A percentile compares a stretch with the other conserved stretches of the same genome.
Evolutionary conservation across 2,113 vertebrate species (phyloP).

Genomic region (Papio anubis): DNA sequence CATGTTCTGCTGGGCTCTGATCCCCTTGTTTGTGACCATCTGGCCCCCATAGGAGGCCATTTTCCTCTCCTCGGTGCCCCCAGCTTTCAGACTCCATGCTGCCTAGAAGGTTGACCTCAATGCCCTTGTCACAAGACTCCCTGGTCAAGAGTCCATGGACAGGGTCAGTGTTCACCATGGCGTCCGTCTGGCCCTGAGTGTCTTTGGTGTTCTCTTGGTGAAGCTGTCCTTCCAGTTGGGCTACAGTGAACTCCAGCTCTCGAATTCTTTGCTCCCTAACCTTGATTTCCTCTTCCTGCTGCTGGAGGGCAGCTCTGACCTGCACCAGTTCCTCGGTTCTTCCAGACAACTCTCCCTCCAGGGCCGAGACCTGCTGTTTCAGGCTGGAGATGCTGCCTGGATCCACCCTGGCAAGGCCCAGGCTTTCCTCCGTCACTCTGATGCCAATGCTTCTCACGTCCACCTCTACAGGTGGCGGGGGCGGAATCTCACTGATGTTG

Average conservation of each 20-base stretch:
- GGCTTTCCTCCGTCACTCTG: conserved; percentile 38
- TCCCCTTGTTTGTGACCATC: neutral
- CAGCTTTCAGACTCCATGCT: conserved; percentile 64
- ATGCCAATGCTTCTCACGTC: conserved; percentile 28
- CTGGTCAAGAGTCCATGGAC: conserved; percentile 46
- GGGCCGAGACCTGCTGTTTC: conserved; percentile 85
- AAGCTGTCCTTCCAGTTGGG: conserved; percentile 78
- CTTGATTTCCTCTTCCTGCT: conserved; percentile 89
- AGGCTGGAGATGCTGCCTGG: conserved; percentile 76
- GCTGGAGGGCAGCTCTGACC: conserved; percentile 85
- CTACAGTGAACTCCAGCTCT: conserved; percentile 85
- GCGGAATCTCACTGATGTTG: conserved; percentile 59
- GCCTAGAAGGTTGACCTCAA: conserved; percentile 77
- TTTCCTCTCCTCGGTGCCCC: neutral
- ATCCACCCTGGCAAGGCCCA: neutral
- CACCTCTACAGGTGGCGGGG: conserved; percentile 20
- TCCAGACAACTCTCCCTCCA: conserved; percentile 88
- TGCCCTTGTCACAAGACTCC: conserved; percentile 82
- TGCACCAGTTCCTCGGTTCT: conserved; percentile 88
- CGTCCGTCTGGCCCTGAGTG: conserved; percentile 66
- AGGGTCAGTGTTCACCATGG: conserved; percentile 81
- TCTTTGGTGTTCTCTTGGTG: conserved; percentile 43
- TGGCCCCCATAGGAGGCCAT: neutral
- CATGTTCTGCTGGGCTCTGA: neutral
- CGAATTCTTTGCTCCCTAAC: conserved; percentile 88